Evolutionary conservation across 2,797 vertebrate genomes (phyloP), one percentile per base, ranked within the genome.

Genomic region (Apodemus agrarius): DNA sequence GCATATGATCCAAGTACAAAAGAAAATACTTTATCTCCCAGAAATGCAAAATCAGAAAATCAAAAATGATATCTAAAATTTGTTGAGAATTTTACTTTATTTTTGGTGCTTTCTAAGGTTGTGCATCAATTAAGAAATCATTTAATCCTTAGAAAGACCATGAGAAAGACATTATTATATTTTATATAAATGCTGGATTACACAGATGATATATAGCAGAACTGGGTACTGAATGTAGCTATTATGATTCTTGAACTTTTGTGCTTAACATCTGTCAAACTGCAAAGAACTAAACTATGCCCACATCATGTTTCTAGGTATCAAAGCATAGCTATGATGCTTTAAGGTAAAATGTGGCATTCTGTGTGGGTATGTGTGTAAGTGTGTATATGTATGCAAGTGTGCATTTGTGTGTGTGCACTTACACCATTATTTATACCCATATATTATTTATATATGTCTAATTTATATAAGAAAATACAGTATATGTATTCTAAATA

Each of bases 31-130:
- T 84, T 81, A 79, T 75, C 67, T 95, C 22, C 76, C 43, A 22
- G 59, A 95, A 91, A 29, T 84, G 13, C 14, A 85, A 61, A 92
- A 69, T 82, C 26, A 88, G 88, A 93, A 88, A 9, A 72, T 93
- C 16, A 85, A 72, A 46, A 93, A 80, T 49, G 8, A 57, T n/a
- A 84, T 3, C 11, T 61, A 81, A 96, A 86, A 86, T 93, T 37
- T 85, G 93, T 11, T 85, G 76, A 90, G 26, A 63, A 88, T 17
- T 89, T 86, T 49, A 29, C 14, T 89, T 86, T 49, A 26, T 63
- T 85, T 86, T 21, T 82, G 19, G 14, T 94, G 40, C 31, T 93
- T 84, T 52, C 12, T 89, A 91, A 24, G 63, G 72, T 43, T 76
- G 85, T 24, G 40, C 1, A 86, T 22, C 61, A 61, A 94, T 40